A percentile compares a stretch with the other conserved stretches of the same genome.
These are phyloP conservation scores for Formica exsecta DNA, from an alignment of 1,140 invertebrate species.

Conservation along the genomic window DNA sequence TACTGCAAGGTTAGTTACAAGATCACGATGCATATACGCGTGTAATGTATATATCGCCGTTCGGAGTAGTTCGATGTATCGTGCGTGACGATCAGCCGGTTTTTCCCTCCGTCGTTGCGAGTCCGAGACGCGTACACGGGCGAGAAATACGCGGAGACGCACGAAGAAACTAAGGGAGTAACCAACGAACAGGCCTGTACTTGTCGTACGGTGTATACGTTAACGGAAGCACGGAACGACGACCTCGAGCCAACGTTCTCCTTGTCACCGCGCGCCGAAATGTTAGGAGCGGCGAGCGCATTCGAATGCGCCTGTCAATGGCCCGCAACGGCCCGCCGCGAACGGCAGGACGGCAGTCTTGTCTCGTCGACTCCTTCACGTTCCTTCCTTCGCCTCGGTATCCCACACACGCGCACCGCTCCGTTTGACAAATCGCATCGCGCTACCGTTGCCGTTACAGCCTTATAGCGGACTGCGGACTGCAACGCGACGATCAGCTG, in stretches of 20 bases:
- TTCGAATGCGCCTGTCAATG: neutral
- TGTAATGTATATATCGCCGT: neutral
- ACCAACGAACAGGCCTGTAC: too few species aligned
- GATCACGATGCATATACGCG: neutral
- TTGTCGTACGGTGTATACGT: neutral
- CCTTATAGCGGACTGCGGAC: too few species aligned
- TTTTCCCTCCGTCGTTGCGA: neutral
- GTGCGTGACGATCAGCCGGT: constrained; percentile 18
- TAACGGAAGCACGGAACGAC: neutral
- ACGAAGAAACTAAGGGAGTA: too few species aligned
- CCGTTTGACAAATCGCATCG: too few species aligned
- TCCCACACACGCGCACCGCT: too few species aligned
- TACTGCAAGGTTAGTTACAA: constrained; percentile 6
- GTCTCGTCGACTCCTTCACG: too few species aligned
- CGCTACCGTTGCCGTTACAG: too few species aligned
- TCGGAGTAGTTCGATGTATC: neutral
- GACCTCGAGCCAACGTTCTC: neutral
- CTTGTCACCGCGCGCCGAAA: neutral
- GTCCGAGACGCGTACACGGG: neutral
- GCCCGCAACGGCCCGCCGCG: neutral
- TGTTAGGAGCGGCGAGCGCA: neutral
- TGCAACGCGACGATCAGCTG: too few species aligned
- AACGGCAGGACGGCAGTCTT: too few species aligned
- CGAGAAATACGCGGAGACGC: neutral
- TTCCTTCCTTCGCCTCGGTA: too few species aligned